phyloP scores from a whole-genome alignment of 2,113 vertebrate species.

The Euleptes europaea region DNA sequence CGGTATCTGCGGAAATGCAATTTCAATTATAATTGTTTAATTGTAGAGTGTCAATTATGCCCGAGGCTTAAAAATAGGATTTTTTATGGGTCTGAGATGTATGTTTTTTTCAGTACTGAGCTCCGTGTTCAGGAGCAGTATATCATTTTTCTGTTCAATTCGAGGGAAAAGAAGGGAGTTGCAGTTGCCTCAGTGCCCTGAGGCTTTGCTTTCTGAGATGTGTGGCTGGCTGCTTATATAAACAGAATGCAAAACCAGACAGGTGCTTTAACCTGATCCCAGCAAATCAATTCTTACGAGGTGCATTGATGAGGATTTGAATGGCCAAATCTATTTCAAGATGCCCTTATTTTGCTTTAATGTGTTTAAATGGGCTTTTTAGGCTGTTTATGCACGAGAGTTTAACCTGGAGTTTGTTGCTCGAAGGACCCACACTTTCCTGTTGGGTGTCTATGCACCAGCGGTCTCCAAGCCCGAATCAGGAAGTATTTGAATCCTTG shows the following conservation, averaged over 20 bases:
- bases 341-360: neutral
- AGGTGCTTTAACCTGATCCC: neutral
- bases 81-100: neutral
- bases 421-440: no score
- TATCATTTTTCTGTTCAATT: neutral
- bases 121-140: neutral
- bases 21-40: slow-evolving; percentile 15
- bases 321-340: neutral
- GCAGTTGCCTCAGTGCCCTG: neutral
- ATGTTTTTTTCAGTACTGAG: neutral
- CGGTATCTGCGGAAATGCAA: neutral
- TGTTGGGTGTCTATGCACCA: no score
- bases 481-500: no score
- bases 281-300: neutral
- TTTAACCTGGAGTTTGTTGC: no score
- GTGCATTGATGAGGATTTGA: neutral
- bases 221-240: neutral
- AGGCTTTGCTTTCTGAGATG: neutral
- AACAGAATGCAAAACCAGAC: neutral
- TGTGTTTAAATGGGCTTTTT: neutral
- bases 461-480: no score
- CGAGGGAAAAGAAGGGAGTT: neutral
- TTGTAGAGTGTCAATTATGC: neutral
- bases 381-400: no score
- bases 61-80: slow-evolving; percentile 7